Conservation (phyloP, 2,113 vertebrate species). For the Buteo buteo region DNA sequence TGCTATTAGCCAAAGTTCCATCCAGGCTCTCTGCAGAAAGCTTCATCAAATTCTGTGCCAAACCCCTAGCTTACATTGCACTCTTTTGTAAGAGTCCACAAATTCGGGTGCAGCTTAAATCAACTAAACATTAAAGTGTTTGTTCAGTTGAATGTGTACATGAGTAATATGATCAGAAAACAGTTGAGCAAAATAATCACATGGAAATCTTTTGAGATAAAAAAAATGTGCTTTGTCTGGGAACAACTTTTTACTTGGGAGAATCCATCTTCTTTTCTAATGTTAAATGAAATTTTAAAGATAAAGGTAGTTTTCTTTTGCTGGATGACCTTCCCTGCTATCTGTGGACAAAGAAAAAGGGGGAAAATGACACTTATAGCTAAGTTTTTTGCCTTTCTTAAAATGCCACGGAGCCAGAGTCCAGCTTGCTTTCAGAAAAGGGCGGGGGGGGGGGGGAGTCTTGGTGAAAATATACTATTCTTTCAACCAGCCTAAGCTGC, state of each 20-base stretch:
- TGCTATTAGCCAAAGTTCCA: not conserved
- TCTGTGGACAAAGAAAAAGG: not conserved
- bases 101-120: not conserved
- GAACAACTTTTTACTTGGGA: not conserved
- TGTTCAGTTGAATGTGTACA: not conserved
- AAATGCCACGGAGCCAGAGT: not conserved
- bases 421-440: not conserved
- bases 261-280: not conserved
- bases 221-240: not conserved
- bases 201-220: not conserved
- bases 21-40: not conserved
- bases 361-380: not conserved
- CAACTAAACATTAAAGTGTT: not conserved
- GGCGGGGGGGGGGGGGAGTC: accelerated
- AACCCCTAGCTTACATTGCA: not conserved
- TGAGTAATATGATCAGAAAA: not conserved
- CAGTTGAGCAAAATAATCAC: not conserved
- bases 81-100: not conserved
- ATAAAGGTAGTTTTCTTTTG: not conserved
- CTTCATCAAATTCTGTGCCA: not conserved
- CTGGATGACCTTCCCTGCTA: not conserved
- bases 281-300: not conserved
- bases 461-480: not conserved
- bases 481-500: not conserved
- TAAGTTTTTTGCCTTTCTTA: not conserved